Percentiles rank a stretch among this genome's conserved stretches.
phyloP scores from a whole-genome alignment of 1,140 invertebrate species.

The Brachionus asplanchnoidis region DNA sequence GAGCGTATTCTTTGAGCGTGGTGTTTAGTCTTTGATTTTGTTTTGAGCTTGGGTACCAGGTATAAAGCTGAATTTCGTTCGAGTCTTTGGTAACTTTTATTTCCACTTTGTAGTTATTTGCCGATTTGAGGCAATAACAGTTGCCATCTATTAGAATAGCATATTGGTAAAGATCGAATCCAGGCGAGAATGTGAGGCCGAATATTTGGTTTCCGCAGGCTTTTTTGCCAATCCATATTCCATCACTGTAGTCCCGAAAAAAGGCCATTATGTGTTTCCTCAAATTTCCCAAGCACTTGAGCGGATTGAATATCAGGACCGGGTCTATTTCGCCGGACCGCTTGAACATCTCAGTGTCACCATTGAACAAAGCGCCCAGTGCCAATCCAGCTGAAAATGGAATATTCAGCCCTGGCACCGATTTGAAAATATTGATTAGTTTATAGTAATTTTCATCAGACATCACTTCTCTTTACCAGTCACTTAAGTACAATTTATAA shows the following conservation, averaged over 20 bases:
- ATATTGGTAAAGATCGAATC: conserved; percentile 8
- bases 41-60: conserved; percentile 3
- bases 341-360: background rate
- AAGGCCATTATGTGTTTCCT: conserved; percentile 3
- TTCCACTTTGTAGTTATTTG: conserved; percentile 2
- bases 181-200: background rate
- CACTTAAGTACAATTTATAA: background rate
- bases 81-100: background rate
- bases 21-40: conserved; percentile 5
- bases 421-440: conserved; percentile 7
- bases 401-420: background rate
- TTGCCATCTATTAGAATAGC: conserved; percentile 8
- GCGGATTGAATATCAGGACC: background rate
- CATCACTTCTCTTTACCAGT: background rate
- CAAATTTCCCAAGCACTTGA: background rate
- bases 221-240: conserved; percentile 23
- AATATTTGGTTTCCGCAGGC: conserved; percentile 24
- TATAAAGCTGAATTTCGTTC: background rate
- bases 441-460: conserved; percentile 16
- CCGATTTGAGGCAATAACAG: background rate
- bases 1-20: background rate
- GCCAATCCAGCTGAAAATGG: conserved; percentile 2
- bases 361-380: background rate
- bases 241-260: conserved; percentile 4
- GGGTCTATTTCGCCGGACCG: background rate